Base-by-base conservation (phyloP, 2,888 invertebrate species). In the Drosophila subquinaria region DNA sequence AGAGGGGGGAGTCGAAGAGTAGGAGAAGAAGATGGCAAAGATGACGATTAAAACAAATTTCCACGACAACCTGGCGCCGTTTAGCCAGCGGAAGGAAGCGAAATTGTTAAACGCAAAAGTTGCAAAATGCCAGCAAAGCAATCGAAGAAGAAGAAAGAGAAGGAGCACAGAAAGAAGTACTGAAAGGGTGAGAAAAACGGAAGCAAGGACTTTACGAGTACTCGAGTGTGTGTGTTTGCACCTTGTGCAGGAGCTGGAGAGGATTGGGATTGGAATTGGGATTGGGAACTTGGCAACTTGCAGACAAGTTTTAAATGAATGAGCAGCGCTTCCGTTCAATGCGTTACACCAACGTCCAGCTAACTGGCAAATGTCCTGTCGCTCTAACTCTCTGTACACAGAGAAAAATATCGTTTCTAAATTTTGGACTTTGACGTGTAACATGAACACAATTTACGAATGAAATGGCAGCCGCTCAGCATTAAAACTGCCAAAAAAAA, bases 241-340 rank as follows among this genome's bases (percentile, higher is more conserved):
- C 73, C 73, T 73, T 73, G 61, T 43, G 10, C 10, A 20, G 17
- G 4, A 43, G 43, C 9, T 6, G 40, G 0, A 15, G 48, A 15
- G 38, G 33, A 17, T 4, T 23, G 23, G 4, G 23, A 23, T 23
- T 3, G 23, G 23, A 2, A 23, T 23, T 23, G 23, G 23, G 4
- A 35, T 50, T 53, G 67, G 57, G 53, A 73, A 90, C 89, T 90
- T 90, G 88, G 86, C 90, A 89, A 89, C 66, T 91, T 91, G 92
- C 89, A 90, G 91, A 91, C 92, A 92, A 88, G 86, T 91, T 91
- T 91, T 82, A 92, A 91, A 91, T 91, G 91, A 86, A 91, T 91
- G 91, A 91, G 91, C 84, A 81, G 82, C 78, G 89, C 89, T 90
- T 91, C 91, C 91, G 91, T 78, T 85, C 70, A 42, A 74, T 90